These are phyloP conservation scores for Drosophila biarmipes DNA, from an alignment of 1,140 invertebrate genomes.

Conservation along the genomic window DNA sequence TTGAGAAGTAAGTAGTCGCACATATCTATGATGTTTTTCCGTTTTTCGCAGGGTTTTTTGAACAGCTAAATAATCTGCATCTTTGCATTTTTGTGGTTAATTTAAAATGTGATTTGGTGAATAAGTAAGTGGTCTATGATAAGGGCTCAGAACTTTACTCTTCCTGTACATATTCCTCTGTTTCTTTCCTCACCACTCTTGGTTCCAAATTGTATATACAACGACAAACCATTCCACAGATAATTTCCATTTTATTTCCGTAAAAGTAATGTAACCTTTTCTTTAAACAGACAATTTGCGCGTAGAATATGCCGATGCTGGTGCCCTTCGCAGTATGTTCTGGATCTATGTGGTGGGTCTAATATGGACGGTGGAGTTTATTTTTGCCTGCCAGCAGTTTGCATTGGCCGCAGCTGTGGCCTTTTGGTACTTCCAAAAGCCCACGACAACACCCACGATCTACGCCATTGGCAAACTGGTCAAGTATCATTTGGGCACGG, in stretches of 20 bases:
- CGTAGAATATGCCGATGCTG: constrained; percentile 88
- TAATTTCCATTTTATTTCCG: background rate
- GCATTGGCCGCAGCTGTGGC: constrained; percentile 95
- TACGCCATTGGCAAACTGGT: constrained; percentile 91
- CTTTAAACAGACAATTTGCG: constrained; percentile 86
- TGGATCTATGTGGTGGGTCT: constrained; percentile 95
- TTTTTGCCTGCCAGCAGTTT: constrained; percentile 96
- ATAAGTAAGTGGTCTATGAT: constrained; percentile 50
- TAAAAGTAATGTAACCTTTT: background rate
- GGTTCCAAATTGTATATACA: constrained; percentile 48
- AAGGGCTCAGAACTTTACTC: constrained; percentile 20
- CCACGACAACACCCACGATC: constrained; percentile 87
- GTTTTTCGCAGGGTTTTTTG: background rate
- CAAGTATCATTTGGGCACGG: constrained; percentile 95
- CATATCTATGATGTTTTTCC: background rate
- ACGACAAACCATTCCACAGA: background rate
- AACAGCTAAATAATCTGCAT: constrained; percentile 18
- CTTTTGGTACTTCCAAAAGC: constrained; percentile 92
- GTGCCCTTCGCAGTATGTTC: constrained; percentile 94
- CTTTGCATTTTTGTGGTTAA: constrained; percentile 31
- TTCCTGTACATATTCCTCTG: constrained; percentile 32
- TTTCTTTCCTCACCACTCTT: constrained; percentile 10
- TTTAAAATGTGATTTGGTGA: constrained; percentile 25
- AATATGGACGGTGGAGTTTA: constrained; percentile 96
- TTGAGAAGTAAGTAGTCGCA: constrained; percentile 57